phyloP scores from a whole-genome alignment of 2,797 vertebrate genomes.

The Epinephelus malabaricus region DNA sequence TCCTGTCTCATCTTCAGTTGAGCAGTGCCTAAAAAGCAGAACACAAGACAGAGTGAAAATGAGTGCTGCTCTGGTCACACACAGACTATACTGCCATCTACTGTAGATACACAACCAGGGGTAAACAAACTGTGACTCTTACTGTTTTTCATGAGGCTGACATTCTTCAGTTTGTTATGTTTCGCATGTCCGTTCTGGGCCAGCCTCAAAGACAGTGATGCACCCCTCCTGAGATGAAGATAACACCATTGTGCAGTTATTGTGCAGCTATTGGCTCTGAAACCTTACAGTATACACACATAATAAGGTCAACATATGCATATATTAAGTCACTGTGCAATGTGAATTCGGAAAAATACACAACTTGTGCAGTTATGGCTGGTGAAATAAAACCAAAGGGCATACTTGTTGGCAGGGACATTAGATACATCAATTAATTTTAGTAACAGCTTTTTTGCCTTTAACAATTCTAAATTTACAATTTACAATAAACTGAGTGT shows the following conservation, averaged over 20 bases:
- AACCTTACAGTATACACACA: not conserved
- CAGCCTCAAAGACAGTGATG: conserved; percentile 82
- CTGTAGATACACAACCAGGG: conserved; percentile 2
- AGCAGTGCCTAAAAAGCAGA: conserved; percentile 61
- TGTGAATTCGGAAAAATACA: conserved; percentile 1
- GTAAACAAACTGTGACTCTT: conserved; percentile 38
- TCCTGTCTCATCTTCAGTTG: conserved; percentile 52
- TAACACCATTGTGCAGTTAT: not conserved
- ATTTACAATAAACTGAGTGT: not conserved
- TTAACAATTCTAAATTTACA: not conserved
- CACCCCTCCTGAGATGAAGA: conserved; percentile 79
- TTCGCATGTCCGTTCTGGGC: conserved; percentile 83
- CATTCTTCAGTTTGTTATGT: conserved; percentile 68
- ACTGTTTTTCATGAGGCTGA: conserved; percentile 63
- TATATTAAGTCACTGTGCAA: not conserved
- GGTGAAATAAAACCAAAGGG: not conserved
- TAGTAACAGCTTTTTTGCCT: not conserved
- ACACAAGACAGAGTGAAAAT: not conserved
- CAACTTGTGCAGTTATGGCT: not conserved
- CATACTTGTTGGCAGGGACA: not conserved
- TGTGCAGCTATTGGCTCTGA: not conserved
- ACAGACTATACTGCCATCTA: conserved; percentile 33
- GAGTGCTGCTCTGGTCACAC: not conserved
- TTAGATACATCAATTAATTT: not conserved
- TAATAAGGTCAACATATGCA: not conserved